phyloP scores from a whole-genome alignment of 2,888 invertebrate genomes.

The Lochmaea capreae region DNA sequence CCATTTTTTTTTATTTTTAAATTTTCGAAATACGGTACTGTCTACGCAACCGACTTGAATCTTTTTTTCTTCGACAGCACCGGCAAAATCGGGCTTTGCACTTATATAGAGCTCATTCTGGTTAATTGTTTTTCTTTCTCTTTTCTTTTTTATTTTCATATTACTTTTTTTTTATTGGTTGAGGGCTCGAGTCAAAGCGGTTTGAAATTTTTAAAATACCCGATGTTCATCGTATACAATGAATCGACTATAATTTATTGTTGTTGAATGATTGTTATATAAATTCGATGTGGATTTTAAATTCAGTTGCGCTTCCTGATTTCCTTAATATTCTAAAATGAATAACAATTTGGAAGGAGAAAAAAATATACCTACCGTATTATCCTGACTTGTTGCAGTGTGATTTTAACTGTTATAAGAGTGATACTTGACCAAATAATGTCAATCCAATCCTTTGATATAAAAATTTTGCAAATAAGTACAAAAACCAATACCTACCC shows the following conservation, averaged over 20 bases:
- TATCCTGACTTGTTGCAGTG: no score
- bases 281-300: not conserved
- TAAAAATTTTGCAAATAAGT: no score
- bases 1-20: no score
- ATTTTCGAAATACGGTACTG: constrained; percentile 6
- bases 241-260: constrained; percentile 22
- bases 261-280: constrained; percentile 6
- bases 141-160: constrained; percentile 20
- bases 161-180: not conserved
- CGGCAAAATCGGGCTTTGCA: constrained; percentile 39
- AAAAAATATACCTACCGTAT: no score
- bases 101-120: constrained; percentile 38
- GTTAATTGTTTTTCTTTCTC: constrained; percentile 37
- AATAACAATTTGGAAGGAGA: no score
- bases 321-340: no score
- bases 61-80: constrained; percentile 24
- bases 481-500: not conserved
- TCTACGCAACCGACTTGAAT: not conserved
- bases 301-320: not conserved
- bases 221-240: constrained; percentile 5
- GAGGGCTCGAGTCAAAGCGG: constrained; percentile 16
- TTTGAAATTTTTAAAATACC: constrained; percentile 25
- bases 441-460: no score
- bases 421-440: no score
- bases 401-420: no score